Conservation (phyloP, 2,888 invertebrate species). For the Lordiphosa fenestrarum region DNA sequence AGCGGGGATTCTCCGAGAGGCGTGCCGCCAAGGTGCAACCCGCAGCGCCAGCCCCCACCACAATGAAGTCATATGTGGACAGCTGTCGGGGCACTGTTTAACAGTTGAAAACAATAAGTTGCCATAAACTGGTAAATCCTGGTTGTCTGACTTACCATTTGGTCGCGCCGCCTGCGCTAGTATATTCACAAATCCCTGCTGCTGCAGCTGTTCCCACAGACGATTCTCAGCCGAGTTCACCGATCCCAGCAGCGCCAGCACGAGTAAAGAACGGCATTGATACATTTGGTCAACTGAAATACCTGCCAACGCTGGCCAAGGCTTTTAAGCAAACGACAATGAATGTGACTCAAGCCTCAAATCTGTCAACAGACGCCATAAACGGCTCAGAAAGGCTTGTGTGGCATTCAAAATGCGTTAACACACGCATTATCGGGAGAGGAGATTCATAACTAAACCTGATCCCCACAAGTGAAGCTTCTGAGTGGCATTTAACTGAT, state of each 20-base stretch:
- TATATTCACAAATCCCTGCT: slow-evolving; percentile 50
- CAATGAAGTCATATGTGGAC: slow-evolving; percentile 89
- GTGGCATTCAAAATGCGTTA: slow-evolving; percentile 1
- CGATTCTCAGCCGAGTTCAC: slow-evolving; percentile 6
- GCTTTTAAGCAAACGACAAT: slow-evolving; percentile 2
- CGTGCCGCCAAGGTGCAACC: slow-evolving; percentile 82
- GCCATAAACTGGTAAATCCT: too few relatives aligned
- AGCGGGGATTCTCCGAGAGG: slow-evolving; percentile 79
- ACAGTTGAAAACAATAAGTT: too few relatives aligned
- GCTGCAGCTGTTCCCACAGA: slow-evolving; percentile 44
- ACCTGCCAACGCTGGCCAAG: background rate
- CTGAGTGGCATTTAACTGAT: too few relatives aligned
- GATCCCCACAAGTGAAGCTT: too few relatives aligned
- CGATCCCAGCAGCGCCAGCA: background rate
- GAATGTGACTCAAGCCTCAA: slow-evolving; percentile 5
- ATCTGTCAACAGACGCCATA: slow-evolving; percentile 4
- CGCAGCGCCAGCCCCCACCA: slow-evolving; percentile 92
- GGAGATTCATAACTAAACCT: too few relatives aligned
- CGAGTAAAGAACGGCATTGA: background rate
- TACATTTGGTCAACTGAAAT: slow-evolving; percentile 10
- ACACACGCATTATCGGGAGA: too few relatives aligned
- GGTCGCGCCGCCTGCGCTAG: slow-evolving; percentile 43
- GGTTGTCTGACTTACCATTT: slow-evolving; percentile 35
- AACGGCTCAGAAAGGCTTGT: background rate
- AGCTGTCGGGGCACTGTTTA: slow-evolving; percentile 19